Evolutionary conservation across 2,888 invertebrate species (phyloP).

Genomic region (Hirtodrosophila trivittata): DNA sequence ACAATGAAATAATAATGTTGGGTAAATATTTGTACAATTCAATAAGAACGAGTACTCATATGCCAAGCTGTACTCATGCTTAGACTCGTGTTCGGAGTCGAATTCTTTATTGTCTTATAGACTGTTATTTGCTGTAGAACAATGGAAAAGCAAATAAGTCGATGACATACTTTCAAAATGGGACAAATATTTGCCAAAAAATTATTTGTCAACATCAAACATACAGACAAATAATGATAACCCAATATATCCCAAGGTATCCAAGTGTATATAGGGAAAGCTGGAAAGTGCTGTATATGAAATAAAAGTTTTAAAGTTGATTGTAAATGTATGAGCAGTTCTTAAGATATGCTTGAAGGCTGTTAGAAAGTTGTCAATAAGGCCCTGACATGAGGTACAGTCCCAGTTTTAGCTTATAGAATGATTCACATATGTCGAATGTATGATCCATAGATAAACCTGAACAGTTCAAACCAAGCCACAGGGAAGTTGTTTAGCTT

Average conservation of each 20-base stretch:
- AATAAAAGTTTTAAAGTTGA: no score
- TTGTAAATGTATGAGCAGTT: no score
- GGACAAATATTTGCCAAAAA: conserved; percentile 56
- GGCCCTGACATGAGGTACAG: no score
- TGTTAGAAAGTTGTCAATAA: no score
- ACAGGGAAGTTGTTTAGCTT: no score
- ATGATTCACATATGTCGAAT: no score
- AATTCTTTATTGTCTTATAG: conserved; percentile 30
- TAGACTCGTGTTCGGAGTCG: conserved; percentile 1
- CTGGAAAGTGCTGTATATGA: no score
- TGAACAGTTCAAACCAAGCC: no score
- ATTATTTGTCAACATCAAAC: conserved; percentile 32
- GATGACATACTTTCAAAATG: conserved; percentile 53
- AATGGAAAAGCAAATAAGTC: conserved; percentile 49
- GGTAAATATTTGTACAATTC: conserved; percentile 46
- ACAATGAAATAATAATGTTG: conserved; percentile 32
- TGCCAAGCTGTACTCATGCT: conserved; percentile 6
- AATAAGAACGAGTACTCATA: conserved; percentile 5
- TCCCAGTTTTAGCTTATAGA: no score
- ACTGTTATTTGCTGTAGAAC: conserved; percentile 32
- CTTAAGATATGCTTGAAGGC: no score
- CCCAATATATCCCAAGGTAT: conserved; percentile 1
- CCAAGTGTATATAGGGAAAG: conserved; percentile 2
- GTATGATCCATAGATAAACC: no score
- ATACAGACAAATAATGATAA: conserved; percentile 3